Evolutionary conservation across 2,797 vertebrate genomes (phyloP).

Genomic region (Iguana delicatissima): DNA sequence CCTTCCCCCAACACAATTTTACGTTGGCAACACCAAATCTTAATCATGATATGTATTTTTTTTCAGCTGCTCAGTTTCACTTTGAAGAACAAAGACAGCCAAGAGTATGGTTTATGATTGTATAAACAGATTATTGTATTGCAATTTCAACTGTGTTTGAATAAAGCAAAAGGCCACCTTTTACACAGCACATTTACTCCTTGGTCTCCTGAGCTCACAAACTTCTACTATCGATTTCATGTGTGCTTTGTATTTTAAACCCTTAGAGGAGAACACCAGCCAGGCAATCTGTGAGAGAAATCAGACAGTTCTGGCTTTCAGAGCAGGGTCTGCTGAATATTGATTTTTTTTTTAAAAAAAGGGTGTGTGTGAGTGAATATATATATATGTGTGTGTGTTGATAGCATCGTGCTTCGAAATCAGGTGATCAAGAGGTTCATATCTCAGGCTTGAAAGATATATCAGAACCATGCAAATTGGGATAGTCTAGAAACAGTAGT

Average conservation of each 20-base stretch:
- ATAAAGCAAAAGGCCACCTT: neutral
- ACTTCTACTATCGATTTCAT: neutral
- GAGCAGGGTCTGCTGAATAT: neutral
- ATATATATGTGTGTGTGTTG: neutral
- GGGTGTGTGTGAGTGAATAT: neutral
- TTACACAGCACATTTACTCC: neutral
- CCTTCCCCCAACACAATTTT: neutral
- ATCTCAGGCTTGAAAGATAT: neutral
- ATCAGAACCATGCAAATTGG: neutral
- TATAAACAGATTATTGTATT: neutral
- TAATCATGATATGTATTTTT: neutral
- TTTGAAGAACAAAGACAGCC: neutral
- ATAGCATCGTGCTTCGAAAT: neutral
- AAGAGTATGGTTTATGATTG: neutral
- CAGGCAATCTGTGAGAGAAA: neutral
- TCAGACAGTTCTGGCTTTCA: neutral
- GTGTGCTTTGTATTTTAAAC: neutral
- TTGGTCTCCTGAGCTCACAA: neutral
- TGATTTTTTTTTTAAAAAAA: neutral
- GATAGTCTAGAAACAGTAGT: too few species aligned
- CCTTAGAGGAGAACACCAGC: neutral
- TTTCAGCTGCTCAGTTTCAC: neutral
- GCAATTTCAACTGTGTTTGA: neutral
- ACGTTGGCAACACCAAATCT: neutral
- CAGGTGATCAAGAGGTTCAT: neutral